Evolutionary conservation across 2,797 vertebrate species (phyloP).

Genomic region (Malacoctenus gilli): DNA sequence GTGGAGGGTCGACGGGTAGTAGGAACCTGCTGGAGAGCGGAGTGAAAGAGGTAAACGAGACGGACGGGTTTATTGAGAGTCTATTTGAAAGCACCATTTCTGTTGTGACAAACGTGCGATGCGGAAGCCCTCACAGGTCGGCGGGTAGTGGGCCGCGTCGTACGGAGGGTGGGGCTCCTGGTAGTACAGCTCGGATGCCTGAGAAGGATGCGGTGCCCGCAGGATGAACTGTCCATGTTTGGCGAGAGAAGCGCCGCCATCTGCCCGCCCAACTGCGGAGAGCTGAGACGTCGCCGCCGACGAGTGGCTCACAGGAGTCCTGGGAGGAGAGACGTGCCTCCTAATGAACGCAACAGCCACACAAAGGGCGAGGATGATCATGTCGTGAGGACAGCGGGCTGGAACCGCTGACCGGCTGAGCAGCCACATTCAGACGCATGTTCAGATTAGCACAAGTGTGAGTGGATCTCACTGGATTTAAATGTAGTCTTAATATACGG

Average conservation of each 20-base stretch:
- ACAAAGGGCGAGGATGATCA: conserved; percentile 1
- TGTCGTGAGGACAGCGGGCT: too few relatives aligned
- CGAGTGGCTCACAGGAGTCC: conserved; percentile 87
- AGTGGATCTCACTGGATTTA: too few relatives aligned
- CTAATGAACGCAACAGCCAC: conserved; percentile 66
- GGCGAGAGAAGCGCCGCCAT: conserved; percentile 79
- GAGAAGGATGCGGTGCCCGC: conserved; percentile 85
- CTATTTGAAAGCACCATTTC: background rate
- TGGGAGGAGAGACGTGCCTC: conserved; percentile 87
- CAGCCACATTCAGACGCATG: too few relatives aligned
- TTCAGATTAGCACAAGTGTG: too few relatives aligned
- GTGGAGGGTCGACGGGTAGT: conserved; percentile 85
- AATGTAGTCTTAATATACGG: too few relatives aligned
- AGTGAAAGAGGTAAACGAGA: conserved; percentile 1
- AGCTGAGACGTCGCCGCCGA: conserved; percentile 84
- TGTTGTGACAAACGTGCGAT: background rate
- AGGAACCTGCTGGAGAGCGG: conserved; percentile 80
- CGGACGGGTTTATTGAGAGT: background rate
- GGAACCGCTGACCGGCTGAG: too few relatives aligned
- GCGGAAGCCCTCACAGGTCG: conserved; percentile 82
- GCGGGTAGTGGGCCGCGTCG: conserved; percentile 85
- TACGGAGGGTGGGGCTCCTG: conserved; percentile 88
- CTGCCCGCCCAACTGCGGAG: conserved; percentile 79
- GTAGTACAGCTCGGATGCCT: conserved; percentile 89
- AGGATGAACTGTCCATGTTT: conserved; percentile 87